Base-by-base conservation (phyloP, 2,888 invertebrate species). In the Hymenopus coronatus region DNA sequence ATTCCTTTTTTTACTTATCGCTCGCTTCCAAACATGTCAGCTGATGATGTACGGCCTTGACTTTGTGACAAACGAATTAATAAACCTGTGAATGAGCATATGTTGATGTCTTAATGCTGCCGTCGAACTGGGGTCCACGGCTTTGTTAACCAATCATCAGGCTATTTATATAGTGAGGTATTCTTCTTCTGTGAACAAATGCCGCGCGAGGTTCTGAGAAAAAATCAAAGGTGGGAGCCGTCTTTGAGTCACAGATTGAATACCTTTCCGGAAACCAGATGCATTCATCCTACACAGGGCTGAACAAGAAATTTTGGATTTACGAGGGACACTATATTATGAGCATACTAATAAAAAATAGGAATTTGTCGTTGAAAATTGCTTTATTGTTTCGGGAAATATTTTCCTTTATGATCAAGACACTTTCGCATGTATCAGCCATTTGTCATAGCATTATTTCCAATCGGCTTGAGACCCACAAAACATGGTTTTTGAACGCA, bases 71-170 rank as follows among this genome's bases (percentile, higher is more conserved):
- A 70, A 70, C 54, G 54, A 70, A 70, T 70, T 70, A 70, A 70
- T 70, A 70, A 70, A 70, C 54, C 54, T 70, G 54, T 70, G 54
- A 70, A 70, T 70, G 20, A 70, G 54, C 85, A n/a, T 85, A 40
- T 85, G 40, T 85, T 85, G 85, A 85, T 40, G 40, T 85, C 85
- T 85, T 85, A 85, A 85, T 85, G 85, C 7, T 27, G 85, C 54
- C 54, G 54, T 54, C 54, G 54, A 54, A 33, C 33, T 85, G 46
- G 33, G n/a, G 40, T 25, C 25, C 33, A 33, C 46, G 25, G 30
- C 40, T 25, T 85, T 85, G 85, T 85, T 85, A 33, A 33, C 85
- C 40, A 85, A 85, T 85, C 33, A 85, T 70, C 85, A 14, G 40
- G 40, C 85, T 85, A 85, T 85, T 85, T 20, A 85, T 33, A 9